Evolutionary conservation across 1,140 invertebrate genomes (phyloP).

Genomic region (Dreissena polymorpha): DNA sequence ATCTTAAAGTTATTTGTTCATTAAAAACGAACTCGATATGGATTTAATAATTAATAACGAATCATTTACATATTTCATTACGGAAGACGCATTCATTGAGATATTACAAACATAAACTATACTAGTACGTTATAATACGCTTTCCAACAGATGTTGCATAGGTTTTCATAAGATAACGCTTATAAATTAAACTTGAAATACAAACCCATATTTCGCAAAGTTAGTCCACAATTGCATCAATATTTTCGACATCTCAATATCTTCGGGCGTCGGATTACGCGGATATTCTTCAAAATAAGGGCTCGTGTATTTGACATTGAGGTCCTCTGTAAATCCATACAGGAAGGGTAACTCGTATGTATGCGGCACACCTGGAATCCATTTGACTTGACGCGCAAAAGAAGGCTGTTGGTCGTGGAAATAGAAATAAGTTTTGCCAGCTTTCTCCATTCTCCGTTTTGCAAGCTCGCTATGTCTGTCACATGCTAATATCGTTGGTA

Average conservation of each 20-base stretch:
- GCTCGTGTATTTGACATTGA: slow-evolving; percentile 5
- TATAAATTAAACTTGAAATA: too few species aligned
- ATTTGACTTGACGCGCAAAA: neutral
- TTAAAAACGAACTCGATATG: too few species aligned
- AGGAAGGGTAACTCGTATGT: slow-evolving; percentile 19
- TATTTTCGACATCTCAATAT: slow-evolving; percentile 4
- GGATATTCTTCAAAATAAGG: neutral
- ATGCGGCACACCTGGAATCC: slow-evolving; percentile 21
- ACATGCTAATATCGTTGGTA: neutral
- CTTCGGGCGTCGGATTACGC: neutral
- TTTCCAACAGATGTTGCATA: too few species aligned
- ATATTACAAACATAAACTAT: too few species aligned
- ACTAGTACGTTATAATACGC: too few species aligned
- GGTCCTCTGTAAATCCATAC: slow-evolving; percentile 19
- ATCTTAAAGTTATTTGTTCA: too few species aligned
- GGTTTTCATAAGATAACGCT: too few species aligned
- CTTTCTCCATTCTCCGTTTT: neutral
- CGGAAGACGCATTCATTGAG: too few species aligned
- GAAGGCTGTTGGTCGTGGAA: slow-evolving; percentile 7
- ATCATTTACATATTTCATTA: too few species aligned
- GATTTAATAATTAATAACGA: too few species aligned
- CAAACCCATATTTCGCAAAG: slow-evolving; percentile 40
- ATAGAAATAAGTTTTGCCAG: slow-evolving; percentile 31
- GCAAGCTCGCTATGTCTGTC: neutral
- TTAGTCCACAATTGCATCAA: slow-evolving; percentile 44